Conservation (phyloP, 2,113 vertebrate genomes). For the Rostratula benghalensis region DNA sequence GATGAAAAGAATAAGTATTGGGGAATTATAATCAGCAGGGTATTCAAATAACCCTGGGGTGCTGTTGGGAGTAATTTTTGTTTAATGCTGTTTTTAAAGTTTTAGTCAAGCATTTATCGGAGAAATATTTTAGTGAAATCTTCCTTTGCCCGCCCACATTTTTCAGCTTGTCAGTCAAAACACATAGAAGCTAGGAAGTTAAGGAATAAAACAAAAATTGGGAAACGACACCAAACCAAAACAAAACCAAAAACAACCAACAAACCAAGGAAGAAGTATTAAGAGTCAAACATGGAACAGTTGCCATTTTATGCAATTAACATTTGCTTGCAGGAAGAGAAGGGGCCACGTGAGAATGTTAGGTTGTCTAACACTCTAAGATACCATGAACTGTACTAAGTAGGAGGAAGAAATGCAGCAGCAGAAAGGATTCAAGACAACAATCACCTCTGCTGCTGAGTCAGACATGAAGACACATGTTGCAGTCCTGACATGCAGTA, state of each 20-base stretch:
- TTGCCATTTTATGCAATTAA: not conserved
- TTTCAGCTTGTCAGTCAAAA: not conserved
- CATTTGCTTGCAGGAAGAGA: not conserved
- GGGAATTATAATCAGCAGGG: not conserved
- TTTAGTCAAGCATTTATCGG: not conserved
- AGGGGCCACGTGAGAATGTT: not conserved
- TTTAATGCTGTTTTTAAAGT: not conserved
- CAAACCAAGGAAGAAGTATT: not conserved
- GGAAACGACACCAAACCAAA: not conserved
- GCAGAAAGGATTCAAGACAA: not conserved
- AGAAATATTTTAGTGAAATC: not conserved
- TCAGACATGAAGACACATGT: not conserved
- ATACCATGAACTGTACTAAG: not conserved
- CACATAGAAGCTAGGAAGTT: not conserved
- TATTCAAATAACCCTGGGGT: not conserved
- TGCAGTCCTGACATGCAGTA: not conserved
- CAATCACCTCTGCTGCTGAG: not conserved
- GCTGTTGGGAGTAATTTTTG: not conserved
- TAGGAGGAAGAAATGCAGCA: not conserved
- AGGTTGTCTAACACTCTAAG: not conserved
- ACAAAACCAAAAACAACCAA: not conserved
- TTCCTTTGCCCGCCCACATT: not conserved
- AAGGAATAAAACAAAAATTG: not conserved
- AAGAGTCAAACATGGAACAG: not conserved
- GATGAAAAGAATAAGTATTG: conserved; percentile 3